Evolutionary conservation across 2,797 vertebrate species (phyloP), one percentile per base, ranked within the genome.

Genomic region (Rhincodon typus): DNA sequence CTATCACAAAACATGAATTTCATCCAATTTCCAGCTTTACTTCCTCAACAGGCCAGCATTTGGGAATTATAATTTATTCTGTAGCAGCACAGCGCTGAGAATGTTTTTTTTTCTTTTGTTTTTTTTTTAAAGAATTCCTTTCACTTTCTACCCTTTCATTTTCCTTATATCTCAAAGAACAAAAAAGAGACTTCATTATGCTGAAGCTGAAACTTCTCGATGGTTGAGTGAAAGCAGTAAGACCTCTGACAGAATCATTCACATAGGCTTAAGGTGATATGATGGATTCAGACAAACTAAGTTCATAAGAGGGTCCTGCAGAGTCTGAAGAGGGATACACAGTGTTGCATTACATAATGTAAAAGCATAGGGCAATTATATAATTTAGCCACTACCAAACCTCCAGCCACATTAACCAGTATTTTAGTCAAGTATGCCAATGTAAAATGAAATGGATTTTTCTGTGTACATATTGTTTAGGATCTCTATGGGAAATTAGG

Each of bases 211-310:
- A 77, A 74, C 27, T n/a, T 77, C 70, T 95, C 21, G 70, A 38
- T 77, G 70, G 70, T 95, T 27, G 23, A 95, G 94, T 77, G 70
- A 50, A 74, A 95, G 94, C 13, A 12, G 19, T 70, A 72, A 50
- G 69, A 50, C 42, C 67, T 46, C 69, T 72, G 70, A 95, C 94
- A 77, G 94, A 77, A 77, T 95, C 94, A 95, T 77, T 95, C 94
- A 95, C 70, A 95, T 25, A 95, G 94, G 69, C 94, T 95, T 95
- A 95, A 95, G 70, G 94, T 95, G 94, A 95, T 74, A 95, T 95
- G 70, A 95, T 95, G 46, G 53, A 95, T 95, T 72, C 94, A 77
- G 70, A 72, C 94, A 95, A 95, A 50, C 94, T 95, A 74, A 77
- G 94, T 30, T 15, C 70, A 53, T 95, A 50, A 74, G 50, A 21